Evolutionary conservation across 2,113 vertebrate species (phyloP).

Genomic region (Rattus norvegicus): GRCr8 NC_086027.1:108822501-108823000

Average conservation of each 20-base stretch:
- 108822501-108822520: background rate
- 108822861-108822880: background rate
- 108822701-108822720: background rate
- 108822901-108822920: background rate
- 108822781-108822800: background rate
- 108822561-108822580: background rate
- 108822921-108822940: background rate
- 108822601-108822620: background rate
- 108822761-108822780: background rate
- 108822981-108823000: background rate
- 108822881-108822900: background rate
- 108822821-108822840: background rate
- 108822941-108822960: background rate
- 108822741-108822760: background rate
- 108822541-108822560: background rate
- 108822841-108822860: background rate
- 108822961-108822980: background rate
- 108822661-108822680: rapidly evolving
- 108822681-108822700: background rate
- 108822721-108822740: background rate
- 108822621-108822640: background rate
- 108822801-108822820: background rate
- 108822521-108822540: no score
- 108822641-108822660: background rate
- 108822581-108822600: background rate